Percentiles rank a stretch among this genome's conserved stretches.
These are phyloP conservation scores for Enteromius paludinosus DNA, from an alignment of 2,797 vertebrate species.

Conservation along the genomic window DNA sequence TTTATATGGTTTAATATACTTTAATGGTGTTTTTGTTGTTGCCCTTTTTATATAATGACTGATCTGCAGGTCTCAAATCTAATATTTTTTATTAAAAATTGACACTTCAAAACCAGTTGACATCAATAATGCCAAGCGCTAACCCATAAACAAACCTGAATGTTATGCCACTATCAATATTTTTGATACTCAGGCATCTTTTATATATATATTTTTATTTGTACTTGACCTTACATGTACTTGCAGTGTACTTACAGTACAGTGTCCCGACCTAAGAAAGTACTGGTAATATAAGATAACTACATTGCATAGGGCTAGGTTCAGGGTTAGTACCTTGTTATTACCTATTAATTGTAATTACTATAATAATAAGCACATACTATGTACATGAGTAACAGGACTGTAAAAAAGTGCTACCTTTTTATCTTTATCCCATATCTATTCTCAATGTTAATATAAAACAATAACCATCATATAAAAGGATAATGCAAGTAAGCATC, in stretches of 20 bases:
- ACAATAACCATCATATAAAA: neutral
- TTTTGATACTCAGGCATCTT: neutral
- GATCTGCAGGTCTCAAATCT: neutral
- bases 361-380: too few species aligned
- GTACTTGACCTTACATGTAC: too few species aligned
- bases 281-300: too few species aligned
- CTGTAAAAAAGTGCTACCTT: too few species aligned
- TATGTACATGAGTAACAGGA: too few species aligned
- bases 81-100: neutral
- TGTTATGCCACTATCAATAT: neutral
- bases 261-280: too few species aligned
- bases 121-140: neutral
- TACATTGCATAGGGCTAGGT: too few species aligned
- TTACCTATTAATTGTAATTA: too few species aligned
- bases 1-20: neutral
- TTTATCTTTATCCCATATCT: neutral
- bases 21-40: neutral
- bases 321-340: too few species aligned
- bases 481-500: too few species aligned
- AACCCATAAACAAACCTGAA: neutral
- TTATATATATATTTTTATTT: too few species aligned
- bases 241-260: too few species aligned
- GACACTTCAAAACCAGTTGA: neutral
- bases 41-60: neutral
- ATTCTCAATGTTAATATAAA: neutral